These are phyloP conservation scores for Lethrus apterus DNA, from an alignment of 1,140 invertebrate genomes.

Conservation along the genomic window DNA sequence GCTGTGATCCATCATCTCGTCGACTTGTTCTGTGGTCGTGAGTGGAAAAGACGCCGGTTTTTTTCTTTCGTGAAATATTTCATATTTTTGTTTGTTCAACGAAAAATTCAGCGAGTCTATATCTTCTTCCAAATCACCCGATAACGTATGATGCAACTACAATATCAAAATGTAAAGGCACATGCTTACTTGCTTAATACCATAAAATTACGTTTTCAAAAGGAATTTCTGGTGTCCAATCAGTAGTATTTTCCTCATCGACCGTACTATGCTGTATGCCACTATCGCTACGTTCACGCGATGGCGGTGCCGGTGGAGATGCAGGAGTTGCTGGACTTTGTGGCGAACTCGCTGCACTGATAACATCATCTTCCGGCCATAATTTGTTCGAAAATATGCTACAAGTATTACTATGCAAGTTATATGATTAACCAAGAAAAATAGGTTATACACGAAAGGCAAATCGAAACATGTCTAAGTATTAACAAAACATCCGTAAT, in stretches of 20 bases:
- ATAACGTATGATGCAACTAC: conserved; percentile 28
- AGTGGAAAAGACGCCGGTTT: conserved; percentile 23
- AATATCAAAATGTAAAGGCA: conserved; percentile 15
- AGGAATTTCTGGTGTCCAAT: conserved; percentile 86
- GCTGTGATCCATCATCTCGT: conserved; percentile 79
- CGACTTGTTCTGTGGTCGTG: conserved; percentile 59
- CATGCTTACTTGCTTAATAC: background rate
- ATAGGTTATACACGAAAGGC: too few relatives aligned
- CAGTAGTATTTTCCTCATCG: conserved; percentile 69
- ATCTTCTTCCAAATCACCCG: conserved; percentile 34
- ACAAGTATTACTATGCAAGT: conserved; percentile 14
- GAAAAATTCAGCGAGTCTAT: conserved; percentile 30
- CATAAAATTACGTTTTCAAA: conserved; percentile 69
- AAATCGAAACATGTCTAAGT: too few relatives aligned
- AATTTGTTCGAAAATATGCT: conserved; percentile 45
- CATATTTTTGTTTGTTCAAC: conserved; percentile 27
- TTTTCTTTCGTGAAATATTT: conserved; percentile 13
- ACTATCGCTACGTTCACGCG: conserved; percentile 36
- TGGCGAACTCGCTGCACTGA: conserved; percentile 32
- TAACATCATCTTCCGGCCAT: conserved; percentile 48
- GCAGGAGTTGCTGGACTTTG: conserved; percentile 42
- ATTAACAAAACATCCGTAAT: too few relatives aligned
- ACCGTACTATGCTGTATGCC: conserved; percentile 44
- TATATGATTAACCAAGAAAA: too few relatives aligned
- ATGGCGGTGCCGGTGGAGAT: conserved; percentile 37